Percentiles rank a stretch among this genome's conserved stretches.
phyloP scores from a whole-genome alignment of 2,797 vertebrate species.

The Sebastes iracundus region DNA sequence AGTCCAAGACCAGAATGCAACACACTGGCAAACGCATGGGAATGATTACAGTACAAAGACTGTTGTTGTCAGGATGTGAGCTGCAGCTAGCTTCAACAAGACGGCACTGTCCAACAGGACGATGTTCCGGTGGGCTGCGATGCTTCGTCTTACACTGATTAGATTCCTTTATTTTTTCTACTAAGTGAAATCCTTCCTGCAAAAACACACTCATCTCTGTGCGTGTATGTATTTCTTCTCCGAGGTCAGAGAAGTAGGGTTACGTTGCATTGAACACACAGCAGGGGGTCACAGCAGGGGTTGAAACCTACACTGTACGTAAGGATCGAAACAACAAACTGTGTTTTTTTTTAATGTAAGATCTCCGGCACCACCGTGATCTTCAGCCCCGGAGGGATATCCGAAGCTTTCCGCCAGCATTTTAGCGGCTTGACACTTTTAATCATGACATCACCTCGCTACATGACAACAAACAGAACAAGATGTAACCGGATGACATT shows the following conservation, averaged over 20 bases:
- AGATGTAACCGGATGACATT: slow-evolving; percentile 46
- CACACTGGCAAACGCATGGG: slow-evolving; percentile 12
- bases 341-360: neutral
- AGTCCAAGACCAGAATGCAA: slow-evolving; percentile 5
- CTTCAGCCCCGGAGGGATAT: slow-evolving; percentile 32
- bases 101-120: slow-evolving; percentile 38
- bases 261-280: neutral
- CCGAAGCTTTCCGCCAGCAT: slow-evolving; percentile 18
- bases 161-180: slow-evolving; percentile 45
- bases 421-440: slow-evolving; percentile 32
- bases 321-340: neutral
- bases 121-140: slow-evolving; percentile 12
- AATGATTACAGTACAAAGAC: slow-evolving; percentile 45
- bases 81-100: slow-evolving; percentile 31
- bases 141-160: slow-evolving; percentile 27
- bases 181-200: slow-evolving; percentile 33
- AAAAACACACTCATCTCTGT: neutral
- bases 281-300: neutral
- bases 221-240: neutral
- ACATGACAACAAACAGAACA: slow-evolving; percentile 66
- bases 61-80: slow-evolving; percentile 37
- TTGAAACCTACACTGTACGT: slow-evolving; percentile 4
- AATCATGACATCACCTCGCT: slow-evolving; percentile 65
- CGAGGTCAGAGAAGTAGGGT: neutral
- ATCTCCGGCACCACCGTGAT: slow-evolving; percentile 1